A percentile compares a stretch with the other conserved stretches of the same genome.
phyloP scores from a whole-genome alignment of 2,113 vertebrate genomes.

The Sarotherodon lohbergeri region DNA sequence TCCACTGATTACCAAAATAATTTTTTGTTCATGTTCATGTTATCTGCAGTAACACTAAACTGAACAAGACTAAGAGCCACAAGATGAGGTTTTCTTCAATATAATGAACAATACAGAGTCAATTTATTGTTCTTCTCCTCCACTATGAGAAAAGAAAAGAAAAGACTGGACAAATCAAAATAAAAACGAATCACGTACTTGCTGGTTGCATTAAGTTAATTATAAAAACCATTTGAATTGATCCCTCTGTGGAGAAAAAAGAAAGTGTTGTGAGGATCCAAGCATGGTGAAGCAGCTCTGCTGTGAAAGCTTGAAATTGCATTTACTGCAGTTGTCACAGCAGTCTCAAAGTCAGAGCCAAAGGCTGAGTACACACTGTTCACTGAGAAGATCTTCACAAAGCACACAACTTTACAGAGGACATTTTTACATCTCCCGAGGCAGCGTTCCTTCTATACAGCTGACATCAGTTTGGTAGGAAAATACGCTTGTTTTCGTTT shows the following conservation, averaged over 20 bases:
- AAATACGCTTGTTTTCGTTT: background rate
- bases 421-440: background rate
- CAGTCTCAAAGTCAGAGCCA: background rate
- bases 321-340: background rate
- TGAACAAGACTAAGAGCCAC: background rate
- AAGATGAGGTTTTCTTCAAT: background rate
- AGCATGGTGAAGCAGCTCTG: background rate
- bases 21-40: background rate
- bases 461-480: background rate
- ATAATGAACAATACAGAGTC: background rate
- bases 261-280: background rate
- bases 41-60: background rate
- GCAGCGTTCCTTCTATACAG: background rate
- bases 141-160: background rate
- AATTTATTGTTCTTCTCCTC: background rate
- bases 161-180: background rate
- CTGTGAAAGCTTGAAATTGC: background rate
- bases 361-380: background rate
- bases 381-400: background rate
- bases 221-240: background rate
- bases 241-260: background rate
- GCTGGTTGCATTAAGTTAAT: background rate
- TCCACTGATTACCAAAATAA: background rate
- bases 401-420: background rate
- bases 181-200: background rate